Evolutionary conservation across 2,113 vertebrate species (phyloP).

Genomic region (Fulica atra): DNA sequence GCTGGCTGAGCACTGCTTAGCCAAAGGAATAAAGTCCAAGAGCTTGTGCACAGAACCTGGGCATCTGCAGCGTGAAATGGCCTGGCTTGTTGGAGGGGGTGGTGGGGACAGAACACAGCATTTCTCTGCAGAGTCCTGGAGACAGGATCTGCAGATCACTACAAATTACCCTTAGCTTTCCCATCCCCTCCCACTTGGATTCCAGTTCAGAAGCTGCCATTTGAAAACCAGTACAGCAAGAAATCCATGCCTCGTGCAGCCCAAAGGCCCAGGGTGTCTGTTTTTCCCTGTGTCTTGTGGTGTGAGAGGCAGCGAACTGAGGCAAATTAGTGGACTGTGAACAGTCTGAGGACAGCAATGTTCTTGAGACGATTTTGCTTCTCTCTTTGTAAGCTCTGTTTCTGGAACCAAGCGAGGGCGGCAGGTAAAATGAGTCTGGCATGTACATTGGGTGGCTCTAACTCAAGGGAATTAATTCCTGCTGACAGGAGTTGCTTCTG

Average conservation of each 20-base stretch:
- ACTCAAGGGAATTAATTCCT: not conserved
- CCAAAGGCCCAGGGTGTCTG: conserved; percentile 14
- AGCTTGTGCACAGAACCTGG: not conserved
- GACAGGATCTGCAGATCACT: not conserved
- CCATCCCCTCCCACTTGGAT: not conserved
- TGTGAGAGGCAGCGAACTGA: not conserved
- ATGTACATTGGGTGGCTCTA: rapidly evolving
- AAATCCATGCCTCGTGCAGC: conserved; percentile 17
- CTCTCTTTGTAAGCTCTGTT: not conserved
- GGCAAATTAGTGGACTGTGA: not conserved
- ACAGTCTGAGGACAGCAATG: not conserved
- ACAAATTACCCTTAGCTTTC: not conserved
- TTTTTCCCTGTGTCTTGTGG: rapidly evolving
- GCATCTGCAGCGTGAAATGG: not conserved
- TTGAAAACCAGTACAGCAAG: conserved; percentile 50
- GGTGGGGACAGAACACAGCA: not conserved
- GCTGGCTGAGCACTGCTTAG: not conserved
- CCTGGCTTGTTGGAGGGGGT: not conserved
- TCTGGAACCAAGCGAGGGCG: not conserved
- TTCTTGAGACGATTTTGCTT: not conserved
- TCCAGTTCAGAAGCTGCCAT: not conserved
- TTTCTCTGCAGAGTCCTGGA: not conserved
- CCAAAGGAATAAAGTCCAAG: conserved; percentile 54
- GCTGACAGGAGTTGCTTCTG: not conserved
- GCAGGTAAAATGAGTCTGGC: not conserved